Evolutionary conservation across 2,888 invertebrate genomes (phyloP).

Genomic region (Altica lythri): DNA sequence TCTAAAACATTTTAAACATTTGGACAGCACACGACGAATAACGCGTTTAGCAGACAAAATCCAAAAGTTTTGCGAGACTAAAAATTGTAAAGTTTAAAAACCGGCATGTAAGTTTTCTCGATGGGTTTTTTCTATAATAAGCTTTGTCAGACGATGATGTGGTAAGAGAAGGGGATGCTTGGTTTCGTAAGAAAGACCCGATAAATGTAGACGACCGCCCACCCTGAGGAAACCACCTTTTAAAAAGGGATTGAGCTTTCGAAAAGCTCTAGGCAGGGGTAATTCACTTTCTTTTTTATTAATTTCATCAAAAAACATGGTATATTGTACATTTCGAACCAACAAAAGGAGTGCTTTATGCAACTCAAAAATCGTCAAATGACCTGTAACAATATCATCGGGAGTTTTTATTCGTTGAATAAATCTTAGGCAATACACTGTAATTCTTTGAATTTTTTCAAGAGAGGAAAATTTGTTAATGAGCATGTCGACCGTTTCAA

Average conservation of each 20-base stretch:
- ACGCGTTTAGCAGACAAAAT: constrained; percentile 14
- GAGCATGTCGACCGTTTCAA: not conserved
- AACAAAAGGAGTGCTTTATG: no score
- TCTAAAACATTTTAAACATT: constrained; percentile 13
- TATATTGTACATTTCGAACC: no score
- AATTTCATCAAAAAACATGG: no score
- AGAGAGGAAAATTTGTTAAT: constrained; percentile 3
- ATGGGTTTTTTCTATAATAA: constrained; percentile 6
- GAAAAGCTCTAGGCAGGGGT: not conserved
- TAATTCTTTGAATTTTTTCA: no score
- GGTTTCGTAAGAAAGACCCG: constrained; percentile 18
- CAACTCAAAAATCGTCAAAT: no score
- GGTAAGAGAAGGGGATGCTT: constrained; percentile 26
- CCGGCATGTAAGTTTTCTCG: constrained; percentile 3
- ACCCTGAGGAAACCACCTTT: constrained; percentile 24
- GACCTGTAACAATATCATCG: no score
- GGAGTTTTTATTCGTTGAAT: no score
- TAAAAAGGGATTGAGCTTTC: constrained; percentile 11
- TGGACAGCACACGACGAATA: not conserved
- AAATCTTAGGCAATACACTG: no score
- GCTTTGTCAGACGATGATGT: constrained; percentile 1
- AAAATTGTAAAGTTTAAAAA: not conserved
- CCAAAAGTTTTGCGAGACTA: constrained; percentile 13
- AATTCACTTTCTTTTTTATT: no score
- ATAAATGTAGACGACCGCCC: constrained; percentile 28